Evolutionary conservation across 2,113 vertebrate genomes (phyloP).

Genomic region (Crotalus helleri): DNA sequence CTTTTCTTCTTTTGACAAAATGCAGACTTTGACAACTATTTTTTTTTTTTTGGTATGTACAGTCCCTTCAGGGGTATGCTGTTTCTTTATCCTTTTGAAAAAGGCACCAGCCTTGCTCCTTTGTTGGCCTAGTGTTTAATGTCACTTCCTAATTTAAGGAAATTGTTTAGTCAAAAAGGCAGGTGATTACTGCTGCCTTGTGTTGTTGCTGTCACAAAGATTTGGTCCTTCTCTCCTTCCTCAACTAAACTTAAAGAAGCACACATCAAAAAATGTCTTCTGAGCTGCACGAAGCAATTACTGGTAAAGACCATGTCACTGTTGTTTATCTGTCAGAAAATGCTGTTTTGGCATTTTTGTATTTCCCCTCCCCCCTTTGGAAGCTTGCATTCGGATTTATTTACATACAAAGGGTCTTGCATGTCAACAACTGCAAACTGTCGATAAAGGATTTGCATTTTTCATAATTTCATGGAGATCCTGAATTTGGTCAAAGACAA

Average conservation of each 20-base stretch:
- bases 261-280: slow-evolving; percentile 42
- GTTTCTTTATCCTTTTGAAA: slow-evolving; percentile 40
- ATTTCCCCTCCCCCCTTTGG: background rate
- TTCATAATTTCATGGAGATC: slow-evolving; percentile 60
- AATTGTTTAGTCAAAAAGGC: slow-evolving; percentile 7
- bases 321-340: slow-evolving; percentile 58
- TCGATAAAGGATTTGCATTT: slow-evolving; percentile 69
- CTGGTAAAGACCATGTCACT: slow-evolving; percentile 23
- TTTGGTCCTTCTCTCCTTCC: background rate
- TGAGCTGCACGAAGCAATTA: slow-evolving; percentile 47
- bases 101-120: slow-evolving; percentile 17
- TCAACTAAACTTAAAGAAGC: slow-evolving; percentile 31
- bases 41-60: slow-evolving; percentile 25
- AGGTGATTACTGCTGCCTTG: background rate
- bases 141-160: slow-evolving; percentile 51
- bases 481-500: slow-evolving; percentile 45
- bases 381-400: slow-evolving; percentile 45
- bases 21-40: slow-evolving; percentile 54
- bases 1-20: slow-evolving; percentile 59
- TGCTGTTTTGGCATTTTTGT: slow-evolving; percentile 50
- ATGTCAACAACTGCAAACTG: slow-evolving; percentile 66
- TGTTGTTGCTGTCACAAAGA: background rate
- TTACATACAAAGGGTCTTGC: slow-evolving; percentile 52
- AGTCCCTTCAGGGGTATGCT: slow-evolving; percentile 8
- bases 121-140: slow-evolving; percentile 46